Evolutionary conservation across 2,888 invertebrate species (phyloP).

Genomic region (Chaitophorus viminalis): DNA sequence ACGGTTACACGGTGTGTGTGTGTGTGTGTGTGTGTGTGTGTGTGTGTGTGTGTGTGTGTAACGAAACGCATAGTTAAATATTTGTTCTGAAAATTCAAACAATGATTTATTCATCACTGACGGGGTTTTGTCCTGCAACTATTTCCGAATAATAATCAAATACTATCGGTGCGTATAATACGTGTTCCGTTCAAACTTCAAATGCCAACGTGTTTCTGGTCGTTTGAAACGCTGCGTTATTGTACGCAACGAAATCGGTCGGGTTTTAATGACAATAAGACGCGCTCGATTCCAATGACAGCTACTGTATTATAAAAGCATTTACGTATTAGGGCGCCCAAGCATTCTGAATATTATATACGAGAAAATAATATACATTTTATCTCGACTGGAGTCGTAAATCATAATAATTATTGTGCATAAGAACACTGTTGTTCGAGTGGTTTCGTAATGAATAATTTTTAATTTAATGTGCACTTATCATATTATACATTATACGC

Average conservation of each 20-base stretch:
- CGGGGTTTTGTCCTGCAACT: neutral
- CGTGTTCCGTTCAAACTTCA: neutral
- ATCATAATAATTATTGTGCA: neutral
- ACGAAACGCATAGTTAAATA: neutral
- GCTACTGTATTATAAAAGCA: neutral
- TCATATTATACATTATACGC: too few species aligned
- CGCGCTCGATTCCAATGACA: neutral
- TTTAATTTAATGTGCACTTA: too few species aligned
- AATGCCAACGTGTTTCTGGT: neutral
- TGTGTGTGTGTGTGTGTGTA: neutral
- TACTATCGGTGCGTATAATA: neutral
- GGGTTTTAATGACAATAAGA: neutral
- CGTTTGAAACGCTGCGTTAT: neutral
- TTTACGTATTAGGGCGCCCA: too few species aligned
- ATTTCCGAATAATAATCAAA: neutral
- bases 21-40: neutral
- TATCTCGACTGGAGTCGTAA: neutral
- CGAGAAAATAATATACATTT: neutral
- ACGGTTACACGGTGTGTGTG: neutral
- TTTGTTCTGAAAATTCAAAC: constrained; percentile 5
- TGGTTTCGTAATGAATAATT: neutral
- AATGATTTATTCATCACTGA: neutral
- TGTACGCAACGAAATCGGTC: neutral
- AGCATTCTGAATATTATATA: neutral
- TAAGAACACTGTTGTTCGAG: neutral